These are phyloP conservation scores for Drosophila sp. DNA, from an alignment of 1,140 invertebrate genomes.

Conservation along the genomic window DNA sequence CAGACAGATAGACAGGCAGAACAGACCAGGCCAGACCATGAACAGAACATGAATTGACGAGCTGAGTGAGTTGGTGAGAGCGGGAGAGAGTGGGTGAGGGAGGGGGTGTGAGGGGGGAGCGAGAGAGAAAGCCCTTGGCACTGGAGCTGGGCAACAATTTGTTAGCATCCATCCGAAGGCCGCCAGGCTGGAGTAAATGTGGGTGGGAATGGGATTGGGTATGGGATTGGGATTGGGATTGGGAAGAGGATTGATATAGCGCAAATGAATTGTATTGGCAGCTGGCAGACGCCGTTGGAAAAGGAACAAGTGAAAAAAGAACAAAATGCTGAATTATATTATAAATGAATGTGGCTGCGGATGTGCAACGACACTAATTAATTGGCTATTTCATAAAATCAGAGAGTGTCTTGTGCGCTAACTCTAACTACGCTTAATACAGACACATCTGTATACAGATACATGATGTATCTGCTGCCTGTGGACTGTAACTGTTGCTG, in stretches of 20 bases:
- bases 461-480: conserved; percentile 18
- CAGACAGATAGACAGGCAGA: conserved; percentile 13
- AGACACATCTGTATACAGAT: conserved; percentile 22
- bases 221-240: conserved; percentile 13
- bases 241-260: conserved; percentile 52
- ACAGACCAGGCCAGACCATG: conserved; percentile 5
- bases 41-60: conserved; percentile 13
- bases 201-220: conserved; percentile 19
- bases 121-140: conserved; percentile 10
- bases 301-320: conserved; percentile 4
- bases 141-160: conserved; percentile 54
- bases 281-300: conserved; percentile 64
- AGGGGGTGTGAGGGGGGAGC: neutral
- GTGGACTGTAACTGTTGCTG: neutral
- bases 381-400: conserved; percentile 77
- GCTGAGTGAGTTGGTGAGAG: neutral
- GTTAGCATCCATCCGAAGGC: conserved; percentile 54
- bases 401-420: conserved; percentile 51
- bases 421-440: conserved; percentile 28
- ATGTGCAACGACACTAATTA: conserved; percentile 67
- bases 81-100: neutral
- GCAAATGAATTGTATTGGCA: conserved; percentile 80
- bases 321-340: conserved; percentile 59
- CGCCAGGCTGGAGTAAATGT: conserved; percentile 17
- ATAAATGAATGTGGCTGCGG: conserved; percentile 65